Base-by-base conservation (phyloP, 2,888 invertebrate genomes). In the Oligia latruncula region DNA sequence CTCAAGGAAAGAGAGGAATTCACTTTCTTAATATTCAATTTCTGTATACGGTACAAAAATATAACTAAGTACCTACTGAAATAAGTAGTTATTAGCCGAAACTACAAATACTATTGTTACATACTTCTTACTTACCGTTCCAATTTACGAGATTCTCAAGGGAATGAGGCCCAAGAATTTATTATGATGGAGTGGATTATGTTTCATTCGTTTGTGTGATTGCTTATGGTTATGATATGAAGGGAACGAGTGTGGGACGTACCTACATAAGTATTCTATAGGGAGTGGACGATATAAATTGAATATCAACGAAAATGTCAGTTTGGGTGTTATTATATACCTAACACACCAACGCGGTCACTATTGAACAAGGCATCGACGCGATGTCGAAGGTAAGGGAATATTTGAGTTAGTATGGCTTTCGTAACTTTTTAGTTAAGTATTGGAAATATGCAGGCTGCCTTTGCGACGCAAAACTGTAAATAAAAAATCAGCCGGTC, bases 111-210 rank as follows among this genome's bases (percentile, higher is more conserved):
- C 58, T 62, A 46, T 40, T 60, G 29, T 5, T 15, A 55, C 2
- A n/a, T 62, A 23, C 40, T 60, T 52, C 52, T 43, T n/a, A 70
- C 58, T 52, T 35, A n/a, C 70, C 43, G 23, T 35, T 71, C 71
- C 71, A 71, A 81, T 71, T 68, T 68, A 29, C 20, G 49, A 23
- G 17, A 13, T 20, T 17, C 84, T 49, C 84, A 1, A 49, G 67
- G 71, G 84, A 71, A 35, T 29, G 20, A 23, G 40, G n/a, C 49
- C 43, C 55, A 43, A 64, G 43, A 46, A 71, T 84, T 65, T 49
- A 23, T 17, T 72, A 60, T 70, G 64, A 4, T 29, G 35, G 29
- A 35, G 15, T 40, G n/a, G 35, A 40, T 80, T 23, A 72, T 35
- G 15, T 23, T 35, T n/a, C 70, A 52, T 68, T 35, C 29, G 52